These are phyloP conservation scores for Synergus gifuensis DNA, from an alignment of 2,888 invertebrate genomes.

Conservation along the genomic window DNA sequence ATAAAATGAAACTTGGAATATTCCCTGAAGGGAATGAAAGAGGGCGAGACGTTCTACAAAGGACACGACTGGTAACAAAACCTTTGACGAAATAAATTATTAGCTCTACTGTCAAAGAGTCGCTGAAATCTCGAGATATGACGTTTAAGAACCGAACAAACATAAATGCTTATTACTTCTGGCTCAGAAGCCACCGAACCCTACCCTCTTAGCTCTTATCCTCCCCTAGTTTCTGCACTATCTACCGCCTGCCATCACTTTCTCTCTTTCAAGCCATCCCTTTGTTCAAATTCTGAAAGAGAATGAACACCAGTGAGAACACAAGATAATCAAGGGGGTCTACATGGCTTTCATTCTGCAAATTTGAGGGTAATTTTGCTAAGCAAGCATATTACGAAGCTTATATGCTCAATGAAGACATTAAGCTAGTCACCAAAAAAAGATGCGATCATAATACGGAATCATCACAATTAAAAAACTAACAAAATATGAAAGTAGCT, in stretches of 20 bases:
- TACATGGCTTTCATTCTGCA: constrained; percentile 37
- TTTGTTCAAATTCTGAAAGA: constrained; percentile 39
- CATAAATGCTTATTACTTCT: constrained; percentile 36
- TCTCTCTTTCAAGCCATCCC: constrained; percentile 29
- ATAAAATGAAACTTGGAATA: constrained; percentile 39
- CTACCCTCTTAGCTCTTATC: constrained; percentile 24
- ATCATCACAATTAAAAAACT: no score
- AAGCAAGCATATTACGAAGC: constrained; percentile 34
- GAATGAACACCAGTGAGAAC: constrained; percentile 39
- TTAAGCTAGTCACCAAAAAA: not conserved
- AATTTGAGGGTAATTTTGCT: constrained; percentile 37
- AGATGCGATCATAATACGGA: not conserved
- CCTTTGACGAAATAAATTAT: constrained; percentile 38
- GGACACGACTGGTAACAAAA: constrained; percentile 28
- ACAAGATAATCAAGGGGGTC: constrained; percentile 32
- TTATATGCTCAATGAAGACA: constrained; percentile 12
- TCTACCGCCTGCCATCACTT: constrained; percentile 34
- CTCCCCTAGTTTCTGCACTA: constrained; percentile 24
- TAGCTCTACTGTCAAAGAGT: constrained; percentile 33
- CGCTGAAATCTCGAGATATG: constrained; percentile 35
- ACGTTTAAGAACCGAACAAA: constrained; percentile 40
- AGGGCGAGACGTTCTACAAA: constrained; percentile 16
- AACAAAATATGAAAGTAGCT: no score
- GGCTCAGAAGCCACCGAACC: constrained; percentile 15
- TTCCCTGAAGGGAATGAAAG: constrained; percentile 1